These are phyloP conservation scores for Gadus chalcogrammus DNA, from an alignment of 2,113 vertebrate species.

Conservation along the genomic window DNA sequence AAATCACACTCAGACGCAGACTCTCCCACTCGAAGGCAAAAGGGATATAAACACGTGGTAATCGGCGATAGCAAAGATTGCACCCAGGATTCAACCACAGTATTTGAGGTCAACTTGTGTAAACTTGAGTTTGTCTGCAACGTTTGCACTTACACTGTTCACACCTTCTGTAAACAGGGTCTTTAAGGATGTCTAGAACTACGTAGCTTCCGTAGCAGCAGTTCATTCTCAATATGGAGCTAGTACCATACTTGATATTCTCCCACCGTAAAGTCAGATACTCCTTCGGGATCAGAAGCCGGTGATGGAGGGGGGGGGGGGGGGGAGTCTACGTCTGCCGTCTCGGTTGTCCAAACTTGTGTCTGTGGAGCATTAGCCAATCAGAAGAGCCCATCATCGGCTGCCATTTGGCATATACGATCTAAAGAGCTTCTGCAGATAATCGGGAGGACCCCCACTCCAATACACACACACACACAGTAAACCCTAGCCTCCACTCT, in stretches of 20 bases:
- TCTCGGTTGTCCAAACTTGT: too few relatives aligned
- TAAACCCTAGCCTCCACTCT: constrained; percentile 27
- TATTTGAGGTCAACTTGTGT: too few relatives aligned
- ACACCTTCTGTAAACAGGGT: not conserved
- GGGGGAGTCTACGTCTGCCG: too few relatives aligned
- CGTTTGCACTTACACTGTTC: not conserved
- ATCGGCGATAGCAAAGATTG: not conserved
- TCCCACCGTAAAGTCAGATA: not conserved
- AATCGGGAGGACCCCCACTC: constrained; percentile 40
- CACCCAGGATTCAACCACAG: not conserved
- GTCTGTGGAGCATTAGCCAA: constrained; percentile 16
- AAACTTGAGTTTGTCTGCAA: too few relatives aligned
- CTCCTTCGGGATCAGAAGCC: too few relatives aligned
- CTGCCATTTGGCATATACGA: constrained; percentile 60
- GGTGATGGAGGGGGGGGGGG: too few relatives aligned
- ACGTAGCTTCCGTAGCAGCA: not conserved
- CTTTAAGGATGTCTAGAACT: not conserved
- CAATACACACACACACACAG: constrained; percentile 17
- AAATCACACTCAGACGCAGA: constrained; percentile 14
- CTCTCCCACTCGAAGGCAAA: not conserved
- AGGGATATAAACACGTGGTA: not conserved
- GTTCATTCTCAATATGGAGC: constrained; percentile 40
- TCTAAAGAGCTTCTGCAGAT: constrained; percentile 62
- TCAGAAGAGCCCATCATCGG: not conserved
- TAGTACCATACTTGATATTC: constrained; percentile 37